A percentile compares a stretch with the other conserved stretches of the same genome.
Conservation (phyloP, 2,797 vertebrate species). For the Odontamblyopus rebecca region DNA sequence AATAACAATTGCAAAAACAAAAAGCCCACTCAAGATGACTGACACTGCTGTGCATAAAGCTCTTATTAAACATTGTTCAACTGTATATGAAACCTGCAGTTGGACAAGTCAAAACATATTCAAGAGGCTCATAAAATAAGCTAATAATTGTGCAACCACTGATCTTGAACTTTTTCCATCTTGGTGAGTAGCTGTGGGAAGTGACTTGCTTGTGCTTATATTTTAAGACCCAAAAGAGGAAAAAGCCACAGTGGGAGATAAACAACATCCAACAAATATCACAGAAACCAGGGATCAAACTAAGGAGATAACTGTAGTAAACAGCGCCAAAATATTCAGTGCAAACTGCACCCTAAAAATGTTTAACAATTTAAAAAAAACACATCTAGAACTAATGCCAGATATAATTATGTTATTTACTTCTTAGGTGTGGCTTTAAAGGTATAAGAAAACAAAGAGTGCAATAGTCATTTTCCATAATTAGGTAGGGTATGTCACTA, state of each 20-base stretch:
- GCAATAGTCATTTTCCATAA: neutral
- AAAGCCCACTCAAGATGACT: constrained; percentile 23
- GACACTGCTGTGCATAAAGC: constrained; percentile 5
- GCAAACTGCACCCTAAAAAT: neutral
- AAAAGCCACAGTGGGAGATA: neutral
- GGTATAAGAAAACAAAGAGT: neutral
- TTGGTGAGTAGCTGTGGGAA: neutral
- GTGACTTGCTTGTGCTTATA: constrained; percentile 2
- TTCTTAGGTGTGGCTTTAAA: neutral
- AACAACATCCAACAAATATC: neutral
- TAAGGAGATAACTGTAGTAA: neutral
- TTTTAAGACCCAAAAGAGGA: neutral
- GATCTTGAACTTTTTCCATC: neutral
- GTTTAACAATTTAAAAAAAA: neutral
- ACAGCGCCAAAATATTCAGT: neutral
- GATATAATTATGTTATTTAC: neutral
- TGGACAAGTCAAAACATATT: constrained; percentile 32
- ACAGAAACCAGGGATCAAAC: neutral
- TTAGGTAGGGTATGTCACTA: neutral
- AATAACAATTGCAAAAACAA: constrained; percentile 6
- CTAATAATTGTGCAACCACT: constrained; percentile 11
- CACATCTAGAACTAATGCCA: neutral
- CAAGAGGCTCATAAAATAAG: neutral
- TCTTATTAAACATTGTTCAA: constrained; percentile 5
- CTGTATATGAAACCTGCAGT: constrained; percentile 1